Percentiles rank a stretch among this genome's conserved stretches.
These are phyloP conservation scores for Melanotaenia trifasciata DNA, from an alignment of 2,797 vertebrate genomes.

Conservation along the genomic window DNA sequence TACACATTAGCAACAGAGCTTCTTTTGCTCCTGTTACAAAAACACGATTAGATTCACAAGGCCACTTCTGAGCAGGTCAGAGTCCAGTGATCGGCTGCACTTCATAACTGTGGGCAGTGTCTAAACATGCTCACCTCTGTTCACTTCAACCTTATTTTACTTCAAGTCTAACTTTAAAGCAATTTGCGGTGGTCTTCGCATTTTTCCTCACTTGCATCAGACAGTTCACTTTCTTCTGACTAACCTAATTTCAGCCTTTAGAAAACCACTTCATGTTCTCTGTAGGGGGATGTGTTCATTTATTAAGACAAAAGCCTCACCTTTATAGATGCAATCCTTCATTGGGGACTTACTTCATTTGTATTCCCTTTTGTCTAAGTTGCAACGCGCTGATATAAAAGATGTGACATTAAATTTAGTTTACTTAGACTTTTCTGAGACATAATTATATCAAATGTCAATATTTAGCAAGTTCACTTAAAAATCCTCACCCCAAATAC, in stretches of 20 bases:
- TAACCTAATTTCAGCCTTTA: too few relatives aligned
- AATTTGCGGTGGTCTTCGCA: slow-evolving; percentile 7
- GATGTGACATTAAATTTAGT: not conserved
- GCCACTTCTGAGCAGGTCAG: slow-evolving; percentile 60
- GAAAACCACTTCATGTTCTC: too few relatives aligned
- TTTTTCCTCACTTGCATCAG: slow-evolving; percentile 8
- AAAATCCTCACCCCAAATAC: not conserved
- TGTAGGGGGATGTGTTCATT: too few relatives aligned
- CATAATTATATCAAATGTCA: not conserved
- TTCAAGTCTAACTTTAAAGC: slow-evolving; percentile 14
- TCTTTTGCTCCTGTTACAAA: slow-evolving; percentile 12
- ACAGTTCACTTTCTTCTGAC: not conserved
- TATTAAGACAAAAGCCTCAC: too few relatives aligned
- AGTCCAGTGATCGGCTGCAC: slow-evolving; percentile 63
- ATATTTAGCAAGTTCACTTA: not conserved
- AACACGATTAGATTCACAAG: slow-evolving; percentile 41
- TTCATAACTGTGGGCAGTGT: slow-evolving; percentile 40
- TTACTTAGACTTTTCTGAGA: not conserved
- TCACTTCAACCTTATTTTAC: slow-evolving; percentile 8
- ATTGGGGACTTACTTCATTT: not conserved
- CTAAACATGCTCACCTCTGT: slow-evolving; percentile 1
- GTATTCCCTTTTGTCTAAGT: not conserved
- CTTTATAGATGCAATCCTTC: not conserved
- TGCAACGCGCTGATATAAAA: not conserved
- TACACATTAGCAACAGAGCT: slow-evolving; percentile 19